Percentiles rank a stretch among this genome's conserved stretches.
phyloP scores from a whole-genome alignment of 2,113 vertebrate species.

The Salminus brasiliensis region DNA sequence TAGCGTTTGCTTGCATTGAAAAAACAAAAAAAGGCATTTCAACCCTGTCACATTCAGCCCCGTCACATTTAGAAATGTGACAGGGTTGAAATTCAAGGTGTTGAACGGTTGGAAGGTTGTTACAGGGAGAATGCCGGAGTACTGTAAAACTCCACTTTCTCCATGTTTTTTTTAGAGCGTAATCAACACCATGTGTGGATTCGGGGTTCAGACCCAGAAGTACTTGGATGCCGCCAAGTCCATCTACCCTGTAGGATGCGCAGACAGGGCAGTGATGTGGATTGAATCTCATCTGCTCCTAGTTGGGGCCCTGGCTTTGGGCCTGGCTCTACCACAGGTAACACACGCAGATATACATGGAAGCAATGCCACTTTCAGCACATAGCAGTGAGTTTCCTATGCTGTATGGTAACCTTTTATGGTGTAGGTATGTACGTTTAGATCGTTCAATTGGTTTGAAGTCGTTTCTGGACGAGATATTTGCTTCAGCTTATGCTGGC shows the following conservation, averaged over 20 bases:
- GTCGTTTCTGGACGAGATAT: no score
- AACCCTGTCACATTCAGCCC: no score
- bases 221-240: constrained; percentile 65
- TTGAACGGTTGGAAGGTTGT: no score
- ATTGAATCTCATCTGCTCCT: constrained; percentile 78
- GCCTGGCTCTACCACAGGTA: constrained; percentile 79
- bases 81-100: no score
- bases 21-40: no score
- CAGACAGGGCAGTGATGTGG: constrained; percentile 72
- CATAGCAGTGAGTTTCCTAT: background rate
- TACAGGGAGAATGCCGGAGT: no score
- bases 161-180: constrained; percentile 61
- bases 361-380: background rate
- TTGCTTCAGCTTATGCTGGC: no score
- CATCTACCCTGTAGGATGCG: constrained; percentile 75
- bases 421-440: background rate
- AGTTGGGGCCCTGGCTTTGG: constrained; percentile 71
- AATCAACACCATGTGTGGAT: constrained; percentile 79
- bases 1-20: no score
- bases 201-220: constrained; percentile 71
- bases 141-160: background rate
- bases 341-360: background rate
- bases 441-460: background rate
- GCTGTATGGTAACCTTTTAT: no score
- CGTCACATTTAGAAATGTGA: no score